A percentile compares a stretch with the other conserved stretches of the same genome.
Conservation (phyloP, 1,140 invertebrate genomes). For the Phortica variegata region DNA sequence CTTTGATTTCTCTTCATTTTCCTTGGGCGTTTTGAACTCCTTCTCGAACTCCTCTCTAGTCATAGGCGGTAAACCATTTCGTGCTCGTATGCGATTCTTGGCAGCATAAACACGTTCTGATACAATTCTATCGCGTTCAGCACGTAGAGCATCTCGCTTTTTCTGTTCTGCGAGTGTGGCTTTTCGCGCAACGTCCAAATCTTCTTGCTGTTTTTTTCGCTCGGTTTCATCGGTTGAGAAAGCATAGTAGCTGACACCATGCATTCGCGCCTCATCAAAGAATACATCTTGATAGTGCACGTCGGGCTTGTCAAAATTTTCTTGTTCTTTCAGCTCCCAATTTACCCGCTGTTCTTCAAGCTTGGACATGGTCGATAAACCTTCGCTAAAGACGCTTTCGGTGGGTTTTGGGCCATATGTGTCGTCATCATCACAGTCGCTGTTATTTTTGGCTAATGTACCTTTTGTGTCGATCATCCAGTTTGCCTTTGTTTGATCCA, state of each 20-base stretch:
- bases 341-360: constrained; percentile 60
- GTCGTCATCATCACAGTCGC: constrained; percentile 6
- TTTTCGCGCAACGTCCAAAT: constrained; percentile 68
- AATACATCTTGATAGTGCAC: constrained; percentile 88
- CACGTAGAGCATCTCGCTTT: constrained; percentile 65
- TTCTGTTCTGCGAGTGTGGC: constrained; percentile 71
- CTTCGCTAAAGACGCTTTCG: constrained; percentile 39
- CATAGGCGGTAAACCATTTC: constrained; percentile 70
- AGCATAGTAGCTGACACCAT: constrained; percentile 85
- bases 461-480: constrained; percentile 46
- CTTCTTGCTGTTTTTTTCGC: constrained; percentile 74
- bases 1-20: constrained; percentile 58
- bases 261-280: constrained; percentile 83
- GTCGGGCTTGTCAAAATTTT: constrained; percentile 63
- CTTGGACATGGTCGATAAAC: constrained; percentile 49
- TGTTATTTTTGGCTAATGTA: constrained; percentile 4
- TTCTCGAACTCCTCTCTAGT: constrained; percentile 38
- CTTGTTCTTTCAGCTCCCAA: constrained; percentile 67
- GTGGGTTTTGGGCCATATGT: constrained; percentile 25
- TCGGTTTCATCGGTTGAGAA: constrained; percentile 82
- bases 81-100: constrained; percentile 71
- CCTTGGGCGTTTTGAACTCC: constrained; percentile 55
- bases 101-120: constrained; percentile 76
- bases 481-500: constrained; percentile 53
- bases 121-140: constrained; percentile 69